Base-by-base conservation (phyloP, 2,797 vertebrate genomes). In the Eulemur coronatus region DNA sequence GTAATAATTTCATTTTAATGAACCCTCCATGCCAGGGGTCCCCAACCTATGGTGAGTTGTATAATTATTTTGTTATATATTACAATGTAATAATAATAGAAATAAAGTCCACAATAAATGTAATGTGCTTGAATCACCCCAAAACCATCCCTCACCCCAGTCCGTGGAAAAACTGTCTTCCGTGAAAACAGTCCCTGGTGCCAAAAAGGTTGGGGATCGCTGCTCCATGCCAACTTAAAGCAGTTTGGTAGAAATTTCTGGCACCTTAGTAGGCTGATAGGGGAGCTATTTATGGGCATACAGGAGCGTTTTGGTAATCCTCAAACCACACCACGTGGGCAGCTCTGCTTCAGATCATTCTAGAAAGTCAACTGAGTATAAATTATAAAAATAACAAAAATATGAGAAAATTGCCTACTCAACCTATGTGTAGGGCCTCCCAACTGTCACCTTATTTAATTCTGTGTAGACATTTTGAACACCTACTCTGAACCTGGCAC, bases 301-400 rank as follows among this genome's bases (percentile, higher is more conserved):
- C 61, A 78, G 80, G 46, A 95, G 35, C 73, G 91, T 94, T 97
- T 95, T 88, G 41, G 57, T 91, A 94, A 82, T 89, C 91, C 46
- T 91, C 70, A 94, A 95, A 97, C 69, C 69, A 89, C 70, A 84
- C 43, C 35, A 86, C 95, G 81, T 96, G 94, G 92, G 89, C 46
- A 95, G 91, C 78, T 95, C 33, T 91, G 88, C 79, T 97, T 97
- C 86, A 97, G 72, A 94, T 95, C 69, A 93, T 90, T 96, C 78
- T 91, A 91, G 82, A 92, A 96, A 96, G 59, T 91, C 72, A 95
- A 84, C 85, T 86, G 78, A 35, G 50, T 96, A 97, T 93, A 96
- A 96, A 94, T 92, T 67, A 91, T 96, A 96, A 96, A 98, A 96
- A 94, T 95, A 96, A 95, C 93, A 89, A 92, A 96, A 96, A 92